Evolutionary conservation across 2,113 vertebrate species (phyloP), one percentile per base, ranked within the genome.

Genomic region (Lagenorhynchus albirostris): DNA sequence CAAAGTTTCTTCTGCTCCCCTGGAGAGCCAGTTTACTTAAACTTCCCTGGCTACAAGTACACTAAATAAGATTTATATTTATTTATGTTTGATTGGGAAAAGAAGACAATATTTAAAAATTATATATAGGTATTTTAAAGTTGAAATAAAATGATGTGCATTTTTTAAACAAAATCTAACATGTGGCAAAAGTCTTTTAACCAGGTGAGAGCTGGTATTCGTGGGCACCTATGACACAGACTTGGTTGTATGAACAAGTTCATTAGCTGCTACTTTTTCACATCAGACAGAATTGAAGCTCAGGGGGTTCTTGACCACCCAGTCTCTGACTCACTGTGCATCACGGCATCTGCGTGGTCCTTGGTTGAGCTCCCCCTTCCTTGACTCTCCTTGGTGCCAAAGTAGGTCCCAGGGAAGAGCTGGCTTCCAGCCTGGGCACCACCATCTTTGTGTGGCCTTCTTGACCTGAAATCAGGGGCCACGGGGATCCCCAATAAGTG

Each of bases 401-500:
- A 11, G 6, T 5, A 11, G n/a, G 21, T 41, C 17, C 21, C 6
- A 26, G 5, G 7, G 29, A 55, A 21, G 29, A 12, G 13, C 18
- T 81, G 33, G 10, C 14, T 18, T 33, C 65, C 26, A 41, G 33
- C 26, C n/a, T 33, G n/a, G 23, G 3, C 4, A 9, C 20, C 7
- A n/a, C 3, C 6, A 2, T 21, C 25, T 5, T 41, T 50, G 18
- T 11, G 25, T 10, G 44, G 3, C 5, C 53, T 26, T 1, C 2
- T 33, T 33, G 14, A 1, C 25, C 50, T 6, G 10, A 70, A 36
- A 25, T 23, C 70, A 9, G 25, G 5, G 38, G 25, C 4, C n/a
- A 6, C 26, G 0, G 23, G 36, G 29, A 23, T 36, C 26, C 8
- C 1, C 3, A 1, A 6, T 33, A 4, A 31, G 6, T 1, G 26